phyloP scores from a whole-genome alignment of 2,113 vertebrate genomes.

The Neodon shergylaensis region DNA sequence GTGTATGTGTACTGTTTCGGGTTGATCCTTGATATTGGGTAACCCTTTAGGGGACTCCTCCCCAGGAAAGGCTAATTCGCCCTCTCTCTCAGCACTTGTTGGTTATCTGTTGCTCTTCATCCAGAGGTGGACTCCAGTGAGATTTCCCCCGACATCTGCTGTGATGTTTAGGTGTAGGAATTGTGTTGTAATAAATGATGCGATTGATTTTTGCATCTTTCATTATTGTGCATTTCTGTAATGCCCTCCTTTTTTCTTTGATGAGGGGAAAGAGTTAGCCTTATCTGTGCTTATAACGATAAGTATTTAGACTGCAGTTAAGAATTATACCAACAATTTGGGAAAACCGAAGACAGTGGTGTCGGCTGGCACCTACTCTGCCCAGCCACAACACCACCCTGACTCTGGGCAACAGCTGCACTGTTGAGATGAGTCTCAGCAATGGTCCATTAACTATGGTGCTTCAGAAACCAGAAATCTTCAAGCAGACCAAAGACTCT shows the following conservation, averaged over 20 bases:
- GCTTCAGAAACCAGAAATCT: too few relatives aligned
- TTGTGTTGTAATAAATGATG: neutral
- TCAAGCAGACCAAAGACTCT: too few relatives aligned
- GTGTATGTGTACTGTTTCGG: neutral
- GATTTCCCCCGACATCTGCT: neutral
- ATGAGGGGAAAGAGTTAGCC: neutral
- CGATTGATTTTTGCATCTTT: too few relatives aligned
- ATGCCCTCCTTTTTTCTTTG: neutral
- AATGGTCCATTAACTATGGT: too few relatives aligned
- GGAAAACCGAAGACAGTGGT: neutral
- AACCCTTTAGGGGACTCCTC: too few relatives aligned
- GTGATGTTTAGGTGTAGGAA: neutral
- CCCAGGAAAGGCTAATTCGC: neutral
- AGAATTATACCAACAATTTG: neutral
- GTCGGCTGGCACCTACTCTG: neutral
- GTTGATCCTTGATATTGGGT: too few relatives aligned
- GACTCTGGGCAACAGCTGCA: too few relatives aligned
- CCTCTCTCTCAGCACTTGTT: neutral
- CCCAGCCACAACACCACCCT: too few relatives aligned
- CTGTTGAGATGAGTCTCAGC: too few relatives aligned
- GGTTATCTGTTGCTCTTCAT: neutral
- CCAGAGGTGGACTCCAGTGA: neutral
- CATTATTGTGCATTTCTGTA: neutral
- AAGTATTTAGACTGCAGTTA: neutral
- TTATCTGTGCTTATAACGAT: neutral